Percentiles rank a stretch among this genome's conserved stretches.
Conservation (phyloP, 2,888 invertebrate species). For the Oegoconia quadripuncta region DNA sequence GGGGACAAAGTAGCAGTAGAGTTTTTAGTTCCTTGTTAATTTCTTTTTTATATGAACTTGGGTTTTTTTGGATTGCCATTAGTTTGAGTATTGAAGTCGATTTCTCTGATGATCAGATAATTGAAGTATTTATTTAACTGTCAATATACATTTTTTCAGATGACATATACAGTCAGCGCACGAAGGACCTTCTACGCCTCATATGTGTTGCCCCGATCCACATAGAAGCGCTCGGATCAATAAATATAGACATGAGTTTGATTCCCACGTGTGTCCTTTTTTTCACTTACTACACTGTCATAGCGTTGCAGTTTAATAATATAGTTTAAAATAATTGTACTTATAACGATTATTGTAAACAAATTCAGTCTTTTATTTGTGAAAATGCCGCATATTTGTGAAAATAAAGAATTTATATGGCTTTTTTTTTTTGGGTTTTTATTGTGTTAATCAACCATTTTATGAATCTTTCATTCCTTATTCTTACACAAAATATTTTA, state of each 20-base stretch:
- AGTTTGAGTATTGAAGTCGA: background rate
- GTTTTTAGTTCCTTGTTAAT: too few species aligned
- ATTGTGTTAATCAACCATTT: too few species aligned
- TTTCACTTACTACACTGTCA: constrained; percentile 44
- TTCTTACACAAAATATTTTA: too few species aligned
- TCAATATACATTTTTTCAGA: constrained; percentile 23
- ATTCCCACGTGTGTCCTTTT: constrained; percentile 35
- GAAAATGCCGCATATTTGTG: too few species aligned
- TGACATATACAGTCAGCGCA: constrained; percentile 27
- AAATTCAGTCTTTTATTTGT: background rate
- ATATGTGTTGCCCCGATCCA: constrained; percentile 31
- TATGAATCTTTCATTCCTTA: too few species aligned
- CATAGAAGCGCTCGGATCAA: constrained; percentile 32
- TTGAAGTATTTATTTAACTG: background rate
- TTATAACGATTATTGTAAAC: background rate
- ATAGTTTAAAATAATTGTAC: constrained; percentile 22
- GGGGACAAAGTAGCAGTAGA: too few species aligned
- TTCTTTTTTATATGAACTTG: too few species aligned
- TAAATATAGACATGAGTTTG: constrained; percentile 41
- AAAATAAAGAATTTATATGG: too few species aligned
- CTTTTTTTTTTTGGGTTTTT: too few species aligned
- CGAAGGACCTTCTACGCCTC: constrained; percentile 35
- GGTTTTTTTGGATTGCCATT: too few species aligned
- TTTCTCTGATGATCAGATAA: background rate
- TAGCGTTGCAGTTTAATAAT: constrained; percentile 45